Conservation (phyloP, 2,797 vertebrate genomes). For the Halcyon leucocephala region DNA sequence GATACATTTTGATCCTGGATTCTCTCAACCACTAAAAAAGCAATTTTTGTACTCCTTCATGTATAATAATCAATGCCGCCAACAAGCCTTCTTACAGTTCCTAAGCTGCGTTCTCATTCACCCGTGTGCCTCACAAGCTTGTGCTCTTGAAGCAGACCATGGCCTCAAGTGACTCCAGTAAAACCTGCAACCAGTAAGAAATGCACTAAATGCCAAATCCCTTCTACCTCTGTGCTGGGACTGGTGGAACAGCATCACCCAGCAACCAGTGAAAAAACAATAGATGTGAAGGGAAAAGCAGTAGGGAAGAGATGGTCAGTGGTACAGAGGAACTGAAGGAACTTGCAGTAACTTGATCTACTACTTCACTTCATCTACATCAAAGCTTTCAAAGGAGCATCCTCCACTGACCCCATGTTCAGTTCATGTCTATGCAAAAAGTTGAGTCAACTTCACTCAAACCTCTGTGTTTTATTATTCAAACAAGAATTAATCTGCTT, state of each 20-base stretch:
- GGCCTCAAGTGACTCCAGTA: not conserved
- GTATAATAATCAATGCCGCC: not conserved
- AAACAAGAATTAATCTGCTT: not conserved
- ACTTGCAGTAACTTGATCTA: not conserved
- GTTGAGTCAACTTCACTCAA: not conserved
- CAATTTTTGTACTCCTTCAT: not conserved
- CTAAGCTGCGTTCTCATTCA: accelerated
- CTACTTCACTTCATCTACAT: not conserved
- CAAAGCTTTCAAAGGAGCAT: not conserved
- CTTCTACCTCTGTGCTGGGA: not conserved
- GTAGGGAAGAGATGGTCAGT: not conserved
- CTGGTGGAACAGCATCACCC: not conserved
- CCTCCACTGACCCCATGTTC: not conserved
- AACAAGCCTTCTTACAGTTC: not conserved
- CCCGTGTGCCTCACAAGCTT: accelerated
- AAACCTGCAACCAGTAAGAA: not conserved
- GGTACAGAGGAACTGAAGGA: not conserved
- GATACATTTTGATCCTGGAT: not conserved
- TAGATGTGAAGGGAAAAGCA: accelerated
- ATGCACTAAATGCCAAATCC: not conserved
- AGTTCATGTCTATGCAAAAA: not conserved
- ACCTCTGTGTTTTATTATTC: not conserved
- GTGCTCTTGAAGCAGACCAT: not conserved
- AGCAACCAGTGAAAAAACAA: not conserved
- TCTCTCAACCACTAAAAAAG: not conserved